Conservation (phyloP, 2,797 vertebrate species). For the Tokudaia tokunoshimensis region DNA sequence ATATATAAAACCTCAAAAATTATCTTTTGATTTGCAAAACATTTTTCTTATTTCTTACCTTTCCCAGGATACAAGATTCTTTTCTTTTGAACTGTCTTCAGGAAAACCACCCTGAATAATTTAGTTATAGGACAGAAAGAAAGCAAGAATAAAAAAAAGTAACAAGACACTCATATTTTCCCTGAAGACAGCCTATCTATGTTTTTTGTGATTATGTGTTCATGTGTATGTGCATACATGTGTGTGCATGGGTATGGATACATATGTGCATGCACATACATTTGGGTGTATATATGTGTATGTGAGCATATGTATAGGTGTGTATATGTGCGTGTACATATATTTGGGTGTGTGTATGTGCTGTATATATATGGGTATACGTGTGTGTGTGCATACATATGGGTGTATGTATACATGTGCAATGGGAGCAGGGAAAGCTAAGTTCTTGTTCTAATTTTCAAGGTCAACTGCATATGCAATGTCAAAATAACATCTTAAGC, state of each 20-base stretch:
- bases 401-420: not conserved
- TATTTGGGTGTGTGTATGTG: not conserved
- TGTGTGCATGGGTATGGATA: not conserved
- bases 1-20: constrained; percentile 9
- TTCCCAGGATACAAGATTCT: constrained; percentile 89
- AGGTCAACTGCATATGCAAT: constrained; percentile 12
- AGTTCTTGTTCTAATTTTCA: constrained; percentile 32
- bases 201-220: not conserved
- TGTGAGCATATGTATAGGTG: not conserved
- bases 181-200: not conserved
- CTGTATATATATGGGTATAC: not conserved
- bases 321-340: not conserved
- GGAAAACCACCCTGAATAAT: constrained; percentile 91
- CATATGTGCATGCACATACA: not conserved
- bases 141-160: constrained; percentile 58
- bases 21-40: constrained; percentile 26
- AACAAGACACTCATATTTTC: constrained; percentile 39
- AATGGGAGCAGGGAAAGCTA: not conserved
- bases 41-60: constrained; percentile 87
- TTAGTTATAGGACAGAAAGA: constrained; percentile 52
- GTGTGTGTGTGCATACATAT: not conserved
- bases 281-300: not conserved
- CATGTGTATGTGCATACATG: not conserved
- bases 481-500: constrained; percentile 36
- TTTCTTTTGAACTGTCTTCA: constrained; percentile 92